These are phyloP conservation scores for Drosophila formosana DNA, from an alignment of 2,888 invertebrate species.

Conservation along the genomic window DNA sequence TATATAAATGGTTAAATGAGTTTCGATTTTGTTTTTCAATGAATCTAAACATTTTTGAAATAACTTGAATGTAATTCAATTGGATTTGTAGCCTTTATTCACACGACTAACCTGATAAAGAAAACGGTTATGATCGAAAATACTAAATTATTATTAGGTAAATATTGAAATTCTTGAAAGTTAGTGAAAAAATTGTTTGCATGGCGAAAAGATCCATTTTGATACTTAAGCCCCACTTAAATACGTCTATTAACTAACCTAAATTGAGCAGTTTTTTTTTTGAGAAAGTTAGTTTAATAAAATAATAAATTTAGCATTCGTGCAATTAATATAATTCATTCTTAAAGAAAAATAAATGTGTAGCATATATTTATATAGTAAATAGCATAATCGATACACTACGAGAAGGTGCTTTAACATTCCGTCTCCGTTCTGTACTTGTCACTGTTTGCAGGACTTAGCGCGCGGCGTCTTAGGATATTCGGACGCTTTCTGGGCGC, in stretches of 20 bases:
- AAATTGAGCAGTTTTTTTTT: not conserved
- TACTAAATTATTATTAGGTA: too few relatives aligned
- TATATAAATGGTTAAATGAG: too few relatives aligned
- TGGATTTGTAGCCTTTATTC: too few relatives aligned
- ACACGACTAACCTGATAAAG: too few relatives aligned
- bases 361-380: not conserved
- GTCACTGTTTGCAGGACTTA: not conserved
- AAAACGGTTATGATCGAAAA: too few relatives aligned
- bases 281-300: not conserved
- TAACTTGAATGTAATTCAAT: too few relatives aligned
- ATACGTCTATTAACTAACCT: not conserved
- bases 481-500: conserved; percentile 49
- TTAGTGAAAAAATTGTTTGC: too few relatives aligned
- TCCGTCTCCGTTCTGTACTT: not conserved
- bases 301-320: not conserved
- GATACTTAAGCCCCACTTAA: too few relatives aligned
- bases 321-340: conserved; percentile 6
- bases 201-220: too few relatives aligned
- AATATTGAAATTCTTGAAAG: too few relatives aligned
- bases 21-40: too few relatives aligned
- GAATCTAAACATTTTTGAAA: too few relatives aligned
- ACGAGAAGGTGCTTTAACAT: not conserved
- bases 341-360: not conserved
- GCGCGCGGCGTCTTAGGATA: conserved; percentile 50
- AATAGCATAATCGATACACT: conserved; percentile 24